A percentile compares a stretch with the other conserved stretches of the same genome.
Conservation (phyloP, 1,140 invertebrate species). For the Drosophila willistoni region DNA sequence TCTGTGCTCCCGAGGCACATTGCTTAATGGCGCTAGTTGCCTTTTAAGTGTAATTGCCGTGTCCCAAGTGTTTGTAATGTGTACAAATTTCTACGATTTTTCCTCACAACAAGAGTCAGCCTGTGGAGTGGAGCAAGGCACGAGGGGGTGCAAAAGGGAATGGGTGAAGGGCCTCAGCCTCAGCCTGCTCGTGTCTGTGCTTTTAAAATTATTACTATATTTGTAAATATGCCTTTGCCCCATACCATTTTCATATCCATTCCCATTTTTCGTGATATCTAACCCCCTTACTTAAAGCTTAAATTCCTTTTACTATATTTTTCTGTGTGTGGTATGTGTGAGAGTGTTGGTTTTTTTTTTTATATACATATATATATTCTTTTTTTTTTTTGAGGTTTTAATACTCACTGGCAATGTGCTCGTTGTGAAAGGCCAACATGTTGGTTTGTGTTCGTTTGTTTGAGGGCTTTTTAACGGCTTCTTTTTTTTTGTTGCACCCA, state of each 20-base stretch:
- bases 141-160: not conserved
- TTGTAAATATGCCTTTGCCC: constrained; percentile 38
- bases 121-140: not conserved
- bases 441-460: constrained; percentile 44
- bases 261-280: not conserved
- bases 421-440: constrained; percentile 75
- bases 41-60: constrained; percentile 73
- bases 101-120: constrained; percentile 26
- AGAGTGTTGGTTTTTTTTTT: not conserved
- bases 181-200: constrained; percentile 37
- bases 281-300: constrained; percentile 40
- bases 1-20: constrained; percentile 46
- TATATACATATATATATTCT: not conserved
- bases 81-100: constrained; percentile 65
- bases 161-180: not conserved
- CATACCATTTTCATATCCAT: not conserved
- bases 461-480: constrained; percentile 50
- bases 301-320: constrained; percentile 7
- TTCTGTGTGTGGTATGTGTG: not conserved
- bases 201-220: constrained; percentile 72
- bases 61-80: constrained; percentile 73
- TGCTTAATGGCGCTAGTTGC: constrained; percentile 68
- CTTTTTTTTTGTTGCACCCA: constrained; percentile 10
- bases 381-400: constrained; percentile 24
- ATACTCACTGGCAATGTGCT: constrained; percentile 72